phyloP scores from a whole-genome alignment of 2,797 vertebrate species.

The Pseudochirops cupreus region DNA sequence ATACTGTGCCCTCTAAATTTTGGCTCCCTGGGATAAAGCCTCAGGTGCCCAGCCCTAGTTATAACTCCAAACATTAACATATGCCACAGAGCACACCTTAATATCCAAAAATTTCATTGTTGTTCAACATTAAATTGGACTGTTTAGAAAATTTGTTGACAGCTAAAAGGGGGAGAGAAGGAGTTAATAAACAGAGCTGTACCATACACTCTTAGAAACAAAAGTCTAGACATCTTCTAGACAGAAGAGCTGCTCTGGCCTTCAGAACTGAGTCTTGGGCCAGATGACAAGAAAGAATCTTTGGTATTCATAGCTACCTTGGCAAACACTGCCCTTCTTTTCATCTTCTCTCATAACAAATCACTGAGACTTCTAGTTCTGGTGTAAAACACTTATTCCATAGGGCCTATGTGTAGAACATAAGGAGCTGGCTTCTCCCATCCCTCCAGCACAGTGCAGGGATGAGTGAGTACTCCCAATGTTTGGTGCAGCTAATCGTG shows the following conservation, averaged over 20 bases:
- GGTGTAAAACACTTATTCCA: slow-evolving; percentile 63
- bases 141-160: not conserved
- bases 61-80: not conserved
- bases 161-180: not conserved
- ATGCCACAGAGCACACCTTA: not conserved
- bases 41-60: not conserved
- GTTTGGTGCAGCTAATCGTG: not conserved
- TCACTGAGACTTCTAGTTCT: slow-evolving; percentile 3
- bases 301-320: slow-evolving; percentile 13
- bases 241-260: slow-evolving; percentile 33
- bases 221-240: slow-evolving; percentile 38
- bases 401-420: slow-evolving; percentile 55
- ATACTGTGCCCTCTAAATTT: not conserved
- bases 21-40: not conserved
- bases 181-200: slow-evolving; percentile 4
- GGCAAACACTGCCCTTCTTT: slow-evolving; percentile 50
- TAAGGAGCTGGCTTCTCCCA: slow-evolving; percentile 6
- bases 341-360: slow-evolving; percentile 56
- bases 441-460: not conserved
- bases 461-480: not conserved
- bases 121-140: not conserved
- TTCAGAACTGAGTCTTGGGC: not conserved
- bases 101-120: not conserved
- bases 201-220: not conserved
- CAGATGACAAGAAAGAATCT: not conserved